These are phyloP conservation scores for Heliconius nattereri DNA, from an alignment of 1,140 invertebrate genomes.

Conservation along the genomic window DNA sequence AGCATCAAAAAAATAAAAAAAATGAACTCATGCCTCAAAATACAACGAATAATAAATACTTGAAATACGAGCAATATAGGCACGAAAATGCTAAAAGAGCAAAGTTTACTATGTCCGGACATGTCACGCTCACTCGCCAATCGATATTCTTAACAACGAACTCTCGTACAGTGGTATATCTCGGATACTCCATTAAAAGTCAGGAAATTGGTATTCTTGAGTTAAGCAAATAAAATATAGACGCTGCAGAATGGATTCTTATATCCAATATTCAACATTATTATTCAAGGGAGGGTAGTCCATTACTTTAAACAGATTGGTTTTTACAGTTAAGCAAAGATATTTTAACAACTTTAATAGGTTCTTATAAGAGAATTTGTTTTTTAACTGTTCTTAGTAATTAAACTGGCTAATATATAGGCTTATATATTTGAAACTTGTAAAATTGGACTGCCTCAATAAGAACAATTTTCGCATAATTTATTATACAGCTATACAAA, in stretches of 20 bases:
- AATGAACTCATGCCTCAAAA: neutral
- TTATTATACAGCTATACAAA: no score
- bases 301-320: constrained; percentile 7
- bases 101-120: constrained; percentile 9
- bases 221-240: constrained; percentile 25
- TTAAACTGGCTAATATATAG: neutral
- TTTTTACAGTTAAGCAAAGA: neutral
- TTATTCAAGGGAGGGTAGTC: constrained; percentile 10
- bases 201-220: constrained; percentile 31
- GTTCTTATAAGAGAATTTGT: neutral
- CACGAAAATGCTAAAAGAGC: neutral
- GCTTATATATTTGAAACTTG: neutral
- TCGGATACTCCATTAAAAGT: constrained; percentile 29
- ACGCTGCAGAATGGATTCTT: constrained; percentile 8
- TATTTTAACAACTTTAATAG: neutral
- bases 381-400: neutral
- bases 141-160: constrained; percentile 21
- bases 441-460: no score
- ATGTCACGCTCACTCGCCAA: constrained; percentile 16
- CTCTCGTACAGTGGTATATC: constrained; percentile 15
- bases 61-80: neutral
- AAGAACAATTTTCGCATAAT: no score
- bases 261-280: constrained; percentile 11
- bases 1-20: neutral
- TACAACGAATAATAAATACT: neutral